Percentiles rank a stretch among this genome's conserved stretches.
Conservation (phyloP, 2,888 invertebrate genomes). For the Apodemia hepburni region DNA sequence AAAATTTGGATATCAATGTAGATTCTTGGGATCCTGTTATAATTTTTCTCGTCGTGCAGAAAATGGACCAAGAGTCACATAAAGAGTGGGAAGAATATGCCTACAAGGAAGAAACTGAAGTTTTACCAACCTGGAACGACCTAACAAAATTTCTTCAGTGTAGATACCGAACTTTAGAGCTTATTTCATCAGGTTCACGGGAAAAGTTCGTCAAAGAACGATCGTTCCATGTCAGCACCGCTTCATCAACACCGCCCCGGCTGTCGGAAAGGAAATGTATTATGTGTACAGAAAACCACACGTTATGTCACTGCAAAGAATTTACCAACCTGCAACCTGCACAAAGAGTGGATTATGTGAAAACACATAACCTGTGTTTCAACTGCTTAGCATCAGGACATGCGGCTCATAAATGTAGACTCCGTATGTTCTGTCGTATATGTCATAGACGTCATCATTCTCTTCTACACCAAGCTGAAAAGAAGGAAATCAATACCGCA, state of each 20-base stretch:
- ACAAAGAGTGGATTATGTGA: not conserved
- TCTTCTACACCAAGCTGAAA: slow-evolving; percentile 22
- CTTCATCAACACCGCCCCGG: too few species aligned
- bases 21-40: slow-evolving; percentile 35
- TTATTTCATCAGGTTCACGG: too few species aligned
- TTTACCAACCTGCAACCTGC: not conserved
- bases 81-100: slow-evolving; percentile 31
- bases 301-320: not conserved
- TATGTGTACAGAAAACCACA: slow-evolving; percentile 6
- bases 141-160: slow-evolving; percentile 22
- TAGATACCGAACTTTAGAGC: too few species aligned
- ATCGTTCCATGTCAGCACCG: too few species aligned
- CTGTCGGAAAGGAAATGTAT: too few species aligned
- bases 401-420: slow-evolving; percentile 20
- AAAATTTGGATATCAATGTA: slow-evolving; percentile 29
- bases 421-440: slow-evolving; percentile 23
- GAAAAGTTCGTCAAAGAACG: too few species aligned
- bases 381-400: slow-evolving; percentile 14
- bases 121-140: slow-evolving; percentile 25
- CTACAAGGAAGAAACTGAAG: slow-evolving; percentile 23
- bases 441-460: slow-evolving; percentile 26
- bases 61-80: slow-evolving; percentile 34
- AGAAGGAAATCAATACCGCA: too few species aligned
- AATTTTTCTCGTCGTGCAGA: slow-evolving; percentile 33
- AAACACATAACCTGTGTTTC: not conserved